A percentile compares a stretch with the other conserved stretches of the same genome.
These are phyloP conservation scores for Gorsachius goisagi DNA, from an alignment of 2,113 vertebrate genomes.

Conservation along the genomic window DNA sequence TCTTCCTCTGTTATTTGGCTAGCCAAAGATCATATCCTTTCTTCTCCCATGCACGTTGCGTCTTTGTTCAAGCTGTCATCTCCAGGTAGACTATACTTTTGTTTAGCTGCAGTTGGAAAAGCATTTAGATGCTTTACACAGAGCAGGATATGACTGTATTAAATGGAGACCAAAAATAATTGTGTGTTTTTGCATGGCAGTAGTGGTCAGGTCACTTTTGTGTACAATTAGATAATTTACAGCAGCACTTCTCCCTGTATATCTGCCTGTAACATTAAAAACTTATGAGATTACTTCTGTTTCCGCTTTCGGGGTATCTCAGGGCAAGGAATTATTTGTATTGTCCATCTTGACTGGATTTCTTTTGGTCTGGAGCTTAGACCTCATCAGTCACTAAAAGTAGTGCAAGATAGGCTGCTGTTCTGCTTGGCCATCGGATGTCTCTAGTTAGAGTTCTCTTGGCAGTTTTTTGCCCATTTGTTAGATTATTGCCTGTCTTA, in stretches of 20 bases:
- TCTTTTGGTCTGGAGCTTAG: conserved; percentile 13
- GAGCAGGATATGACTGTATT: conserved; percentile 50
- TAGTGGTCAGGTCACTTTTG: background rate
- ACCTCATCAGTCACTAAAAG: background rate
- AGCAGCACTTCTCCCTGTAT: background rate
- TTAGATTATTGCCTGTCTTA: background rate
- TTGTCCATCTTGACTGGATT: background rate
- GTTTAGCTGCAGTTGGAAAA: conserved; percentile 60
- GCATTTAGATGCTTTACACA: conserved; percentile 26
- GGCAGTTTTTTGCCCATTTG: background rate
- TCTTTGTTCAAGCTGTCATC: conserved; percentile 54
- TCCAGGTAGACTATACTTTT: conserved; percentile 49
- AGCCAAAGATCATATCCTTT: conserved; percentile 58
- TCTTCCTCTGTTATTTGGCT: conserved; percentile 43
- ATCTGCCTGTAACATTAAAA: background rate
- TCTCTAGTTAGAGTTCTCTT: background rate
- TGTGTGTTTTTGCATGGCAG: background rate
- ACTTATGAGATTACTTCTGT: background rate
- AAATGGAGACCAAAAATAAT: conserved; percentile 23
- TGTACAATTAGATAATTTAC: background rate
- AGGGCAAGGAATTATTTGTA: background rate
- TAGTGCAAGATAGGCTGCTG: background rate
- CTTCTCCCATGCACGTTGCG: background rate
- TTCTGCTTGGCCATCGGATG: rapidly evolving
- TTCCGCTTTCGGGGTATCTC: background rate